Percentiles rank a stretch among this genome's conserved stretches.
phyloP scores from a whole-genome alignment of 2,113 vertebrate species.

The Aepyceros melampus region DNA sequence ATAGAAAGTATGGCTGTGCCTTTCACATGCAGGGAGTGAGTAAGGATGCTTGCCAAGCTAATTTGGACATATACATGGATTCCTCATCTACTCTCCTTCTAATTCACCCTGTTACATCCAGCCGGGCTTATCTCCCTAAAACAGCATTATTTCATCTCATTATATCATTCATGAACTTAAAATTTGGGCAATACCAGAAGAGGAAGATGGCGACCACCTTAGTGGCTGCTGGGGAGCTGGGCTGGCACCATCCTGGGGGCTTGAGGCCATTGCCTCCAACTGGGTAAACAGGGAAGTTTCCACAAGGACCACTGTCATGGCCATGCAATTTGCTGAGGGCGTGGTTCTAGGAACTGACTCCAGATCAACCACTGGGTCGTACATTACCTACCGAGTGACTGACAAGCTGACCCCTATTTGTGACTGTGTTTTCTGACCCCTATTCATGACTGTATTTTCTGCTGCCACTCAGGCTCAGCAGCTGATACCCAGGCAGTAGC shows the following conservation, averaged over 20 bases:
- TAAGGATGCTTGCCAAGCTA: not conserved
- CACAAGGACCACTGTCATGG: constrained; percentile 94
- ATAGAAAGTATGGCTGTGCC: not conserved
- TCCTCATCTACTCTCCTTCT: not conserved
- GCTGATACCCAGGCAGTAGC: constrained; percentile 95
- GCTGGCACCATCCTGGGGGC: not conserved
- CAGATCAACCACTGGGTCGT: constrained; percentile 92
- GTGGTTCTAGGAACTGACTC: constrained; percentile 94
- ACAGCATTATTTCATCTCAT: not conserved
- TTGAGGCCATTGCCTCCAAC: not conserved
- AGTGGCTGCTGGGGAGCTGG: not conserved
- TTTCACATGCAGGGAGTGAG: not conserved
- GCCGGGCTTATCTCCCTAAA: not conserved
- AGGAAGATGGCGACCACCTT: not conserved
- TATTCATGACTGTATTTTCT: constrained; percentile 85
- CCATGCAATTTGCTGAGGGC: constrained; percentile 92
- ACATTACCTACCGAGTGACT: constrained; percentile 93
- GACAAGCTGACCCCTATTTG: constrained; percentile 93
- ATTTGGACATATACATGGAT: not conserved
- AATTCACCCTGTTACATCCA: not conserved
- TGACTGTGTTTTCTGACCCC: constrained; percentile 90
- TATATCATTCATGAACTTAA: not conserved
- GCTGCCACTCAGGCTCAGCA: constrained; percentile 58
- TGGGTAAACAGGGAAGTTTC: not conserved
- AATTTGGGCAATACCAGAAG: not conserved